Conservation (phyloP, 2,888 invertebrate species). For the Dromius quadrimaculatus region DNA sequence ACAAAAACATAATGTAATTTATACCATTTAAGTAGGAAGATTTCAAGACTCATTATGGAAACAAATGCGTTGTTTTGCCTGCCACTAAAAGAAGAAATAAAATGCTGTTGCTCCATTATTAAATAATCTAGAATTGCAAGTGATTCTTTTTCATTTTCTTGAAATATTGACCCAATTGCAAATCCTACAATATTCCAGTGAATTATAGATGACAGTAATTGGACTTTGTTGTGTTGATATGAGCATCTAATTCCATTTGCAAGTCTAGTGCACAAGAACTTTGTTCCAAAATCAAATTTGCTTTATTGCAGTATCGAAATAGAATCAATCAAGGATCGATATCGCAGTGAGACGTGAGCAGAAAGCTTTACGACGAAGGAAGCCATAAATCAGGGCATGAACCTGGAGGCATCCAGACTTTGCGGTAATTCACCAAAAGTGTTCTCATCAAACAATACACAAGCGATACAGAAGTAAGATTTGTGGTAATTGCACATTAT, state of each 20-base stretch:
- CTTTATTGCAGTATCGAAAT: background rate
- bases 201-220: too few relatives aligned
- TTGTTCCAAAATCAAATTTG: too few relatives aligned
- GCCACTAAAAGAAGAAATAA: too few relatives aligned
- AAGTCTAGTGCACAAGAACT: too few relatives aligned
- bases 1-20: constrained; percentile 40
- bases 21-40: constrained; percentile 29
- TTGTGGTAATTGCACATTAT: constrained; percentile 43
- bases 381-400: constrained; percentile 30
- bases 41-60: constrained; percentile 19
- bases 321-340: constrained; percentile 11
- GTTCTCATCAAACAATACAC: constrained; percentile 44
- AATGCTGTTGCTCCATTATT: too few relatives aligned
- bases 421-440: constrained; percentile 39
- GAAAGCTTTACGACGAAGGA: background rate
- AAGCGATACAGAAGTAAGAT: constrained; percentile 38
- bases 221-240: too few relatives aligned
- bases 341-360: background rate
- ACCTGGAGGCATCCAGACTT: constrained; percentile 18
- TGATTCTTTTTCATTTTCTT: too few relatives aligned
- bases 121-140: too few relatives aligned
- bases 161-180: too few relatives aligned
- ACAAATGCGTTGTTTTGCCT: constrained; percentile 8
- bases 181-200: too few relatives aligned
- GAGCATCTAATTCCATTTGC: too few relatives aligned